These are phyloP conservation scores for Muscicapa adusta DNA, from an alignment of 2,113 vertebrate genomes.

Conservation along the genomic window DNA sequence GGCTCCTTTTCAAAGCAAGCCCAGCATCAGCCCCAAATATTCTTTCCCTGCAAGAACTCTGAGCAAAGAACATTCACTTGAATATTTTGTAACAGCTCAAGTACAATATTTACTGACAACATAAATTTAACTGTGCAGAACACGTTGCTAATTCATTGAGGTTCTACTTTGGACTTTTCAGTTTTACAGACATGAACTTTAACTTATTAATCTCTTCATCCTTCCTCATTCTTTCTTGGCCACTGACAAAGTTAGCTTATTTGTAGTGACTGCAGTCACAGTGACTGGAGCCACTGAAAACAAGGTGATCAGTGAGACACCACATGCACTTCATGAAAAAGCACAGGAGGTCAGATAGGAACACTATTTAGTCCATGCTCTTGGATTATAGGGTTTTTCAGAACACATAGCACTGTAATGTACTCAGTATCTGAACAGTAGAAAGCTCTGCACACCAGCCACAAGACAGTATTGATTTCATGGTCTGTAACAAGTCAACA, in stretches of 20 bases:
- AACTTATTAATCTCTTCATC: not conserved
- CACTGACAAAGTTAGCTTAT: not conserved
- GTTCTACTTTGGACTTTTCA: not conserved
- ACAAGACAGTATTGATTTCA: not conserved
- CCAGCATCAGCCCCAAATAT: not conserved
- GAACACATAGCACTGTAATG: not conserved
- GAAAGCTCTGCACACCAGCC: not conserved
- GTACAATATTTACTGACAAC: not conserved
- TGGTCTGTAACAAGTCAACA: not conserved
- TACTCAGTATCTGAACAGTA: not conserved
- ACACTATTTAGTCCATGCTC: not conserved
- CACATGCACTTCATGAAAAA: not conserved
- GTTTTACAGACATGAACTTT: not conserved
- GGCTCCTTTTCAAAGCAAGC: not conserved
- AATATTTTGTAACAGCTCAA: not conserved
- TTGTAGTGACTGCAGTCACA: not conserved
- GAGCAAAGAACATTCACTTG: not conserved
- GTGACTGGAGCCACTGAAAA: not conserved
- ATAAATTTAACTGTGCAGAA: not conserved
- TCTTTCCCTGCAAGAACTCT: not conserved
- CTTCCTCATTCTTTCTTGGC: not conserved
- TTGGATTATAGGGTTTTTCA: not conserved
- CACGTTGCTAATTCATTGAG: not conserved
- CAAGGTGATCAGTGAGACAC: not conserved
- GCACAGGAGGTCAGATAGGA: not conserved